Percentiles rank a stretch among this genome's conserved stretches.
phyloP scores from a whole-genome alignment of 2,113 vertebrate genomes.

The Herpetotheres cachinnans region DNA sequence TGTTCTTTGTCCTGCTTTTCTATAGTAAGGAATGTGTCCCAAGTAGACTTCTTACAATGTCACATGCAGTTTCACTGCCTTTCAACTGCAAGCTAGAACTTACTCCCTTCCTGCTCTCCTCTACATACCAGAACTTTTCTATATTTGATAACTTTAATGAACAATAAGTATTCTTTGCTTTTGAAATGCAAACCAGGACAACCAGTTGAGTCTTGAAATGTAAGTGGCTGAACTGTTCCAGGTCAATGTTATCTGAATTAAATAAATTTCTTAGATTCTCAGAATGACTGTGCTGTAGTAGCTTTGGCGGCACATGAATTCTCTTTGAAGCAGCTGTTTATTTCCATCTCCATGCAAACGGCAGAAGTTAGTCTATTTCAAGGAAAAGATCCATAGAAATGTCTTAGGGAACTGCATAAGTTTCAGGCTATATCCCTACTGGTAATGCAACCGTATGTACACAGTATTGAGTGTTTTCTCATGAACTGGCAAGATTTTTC shows the following conservation, averaged over 20 bases:
- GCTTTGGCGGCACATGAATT: neutral
- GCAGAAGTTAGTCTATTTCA: neutral
- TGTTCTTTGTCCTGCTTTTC: neutral
- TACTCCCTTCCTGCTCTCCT: neutral
- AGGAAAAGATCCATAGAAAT: neutral
- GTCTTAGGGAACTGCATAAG: neutral
- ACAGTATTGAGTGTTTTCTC: neutral
- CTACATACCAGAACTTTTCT: neutral
- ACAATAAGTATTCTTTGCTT: neutral
- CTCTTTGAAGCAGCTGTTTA: neutral
- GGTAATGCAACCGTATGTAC: neutral
- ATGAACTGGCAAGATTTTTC: neutral
- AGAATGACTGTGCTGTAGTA: neutral
- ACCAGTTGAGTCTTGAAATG: neutral
- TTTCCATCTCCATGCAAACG: neutral
- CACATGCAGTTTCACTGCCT: neutral
- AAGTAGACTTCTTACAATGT: neutral
- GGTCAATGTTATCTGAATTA: neutral
- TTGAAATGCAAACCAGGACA: neutral
- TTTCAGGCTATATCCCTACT: neutral
- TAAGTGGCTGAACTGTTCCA: neutral
- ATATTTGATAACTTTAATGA: neutral
- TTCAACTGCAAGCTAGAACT: neutral
- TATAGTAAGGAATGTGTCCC: neutral
- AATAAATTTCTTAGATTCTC: neutral